phyloP scores from a whole-genome alignment of 2,797 vertebrate species.

The Novumbra hubbsi region DNA sequence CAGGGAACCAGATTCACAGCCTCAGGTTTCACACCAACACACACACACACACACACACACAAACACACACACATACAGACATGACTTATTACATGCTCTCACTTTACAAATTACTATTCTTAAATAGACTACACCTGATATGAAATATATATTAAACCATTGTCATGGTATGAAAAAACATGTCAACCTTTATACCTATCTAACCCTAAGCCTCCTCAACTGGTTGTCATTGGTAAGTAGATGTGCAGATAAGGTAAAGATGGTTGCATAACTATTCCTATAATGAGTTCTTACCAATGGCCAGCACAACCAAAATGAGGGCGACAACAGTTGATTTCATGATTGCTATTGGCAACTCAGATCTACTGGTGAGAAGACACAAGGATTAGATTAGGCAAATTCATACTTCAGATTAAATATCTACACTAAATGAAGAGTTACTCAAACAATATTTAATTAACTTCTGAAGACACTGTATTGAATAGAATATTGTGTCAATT shows the following conservation, averaged over 20 bases:
- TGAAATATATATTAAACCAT: too few relatives aligned
- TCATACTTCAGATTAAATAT: not conserved
- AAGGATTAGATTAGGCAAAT: not conserved
- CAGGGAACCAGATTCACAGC: constrained; percentile 36
- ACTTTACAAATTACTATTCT: too few relatives aligned
- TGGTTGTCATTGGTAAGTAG: not conserved
- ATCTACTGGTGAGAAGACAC: constrained; percentile 24
- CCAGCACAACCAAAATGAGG: constrained; percentile 54
- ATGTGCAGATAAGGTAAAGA: not conserved
- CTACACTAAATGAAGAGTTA: too few relatives aligned
- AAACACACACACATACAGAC: constrained; percentile 32
- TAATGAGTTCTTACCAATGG: constrained; percentile 52
- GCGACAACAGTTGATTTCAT: constrained; percentile 64
- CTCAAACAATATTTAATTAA: too few relatives aligned
- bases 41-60: constrained; percentile 37
- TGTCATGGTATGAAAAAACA: too few relatives aligned
- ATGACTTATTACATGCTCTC: not conserved
- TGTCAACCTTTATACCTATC: too few relatives aligned
- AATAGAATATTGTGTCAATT: not conserved
- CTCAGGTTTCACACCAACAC: constrained; percentile 17
- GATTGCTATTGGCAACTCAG: constrained; percentile 37
- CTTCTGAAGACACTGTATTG: too few relatives aligned
- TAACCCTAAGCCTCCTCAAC: too few relatives aligned
- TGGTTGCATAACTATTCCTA: not conserved
- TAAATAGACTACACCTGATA: too few relatives aligned